Base-by-base conservation (phyloP, 2,888 invertebrate species). In the Acleris literana region DNA sequence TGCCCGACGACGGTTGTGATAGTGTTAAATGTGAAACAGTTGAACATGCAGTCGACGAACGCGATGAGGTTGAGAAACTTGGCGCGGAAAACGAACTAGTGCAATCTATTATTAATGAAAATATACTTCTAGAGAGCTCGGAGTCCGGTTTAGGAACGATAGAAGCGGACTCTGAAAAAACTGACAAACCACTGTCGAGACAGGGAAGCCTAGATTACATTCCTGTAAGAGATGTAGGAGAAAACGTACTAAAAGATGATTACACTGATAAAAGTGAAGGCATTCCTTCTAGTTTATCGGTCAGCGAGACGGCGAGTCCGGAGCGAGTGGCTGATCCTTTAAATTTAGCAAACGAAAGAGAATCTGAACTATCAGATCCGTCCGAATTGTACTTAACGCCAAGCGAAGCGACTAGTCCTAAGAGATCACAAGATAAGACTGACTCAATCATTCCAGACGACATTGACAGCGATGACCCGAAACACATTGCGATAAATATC, bases 311-410 rank as follows among this genome's bases (percentile, higher is more conserved):
- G 1, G 88, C 92, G 1, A 93, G 92, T 71, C 92, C 93, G 0
- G 90, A 92, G 71, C 83, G 91, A 71, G 81, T 88, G 9, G 87
- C 91, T 3, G 88, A 89, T 71, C 83, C 79, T 55, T 80, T 86
- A 29, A 85, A 87, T 71, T 74, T 88, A 13, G 75, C 77, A 22
- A 76, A 90, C 20, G 93, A 95, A 76, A 92, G 93, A 71, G 95
- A 95, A 83, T 91, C 94, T 48, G 93, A 94, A 69, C 93, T 95
- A 58, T 95, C 95, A 71, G 95, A 96, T 81, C 93, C 94, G 70
- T 95, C 95, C 56, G 95, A 96, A 77, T 90, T 94, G 67, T 95
- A 95, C 77, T 84, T 95, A 69, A 95, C 95, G 57, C 95, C 95
- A 22, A 95, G 95, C 49, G 95, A 95, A 81, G 90, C 93, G 48